These are phyloP conservation scores for Agrochola lota DNA, from an alignment of 2,888 invertebrate species.

Conservation along the genomic window DNA sequence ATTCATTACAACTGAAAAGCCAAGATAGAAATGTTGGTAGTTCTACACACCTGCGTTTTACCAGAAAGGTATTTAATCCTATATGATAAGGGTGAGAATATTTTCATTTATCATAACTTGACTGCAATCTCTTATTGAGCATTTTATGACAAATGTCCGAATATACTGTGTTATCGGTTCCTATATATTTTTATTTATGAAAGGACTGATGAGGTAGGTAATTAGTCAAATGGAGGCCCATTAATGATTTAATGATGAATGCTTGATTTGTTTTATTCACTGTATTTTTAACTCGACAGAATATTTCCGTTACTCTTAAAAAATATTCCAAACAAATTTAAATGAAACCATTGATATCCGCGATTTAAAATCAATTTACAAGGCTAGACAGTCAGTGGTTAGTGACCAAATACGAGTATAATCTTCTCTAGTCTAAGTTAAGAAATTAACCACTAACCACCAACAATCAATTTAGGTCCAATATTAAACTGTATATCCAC, in stretches of 20 bases:
- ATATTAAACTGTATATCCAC: neutral
- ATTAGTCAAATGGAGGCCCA: neutral
- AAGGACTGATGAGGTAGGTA: neutral
- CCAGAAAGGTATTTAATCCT: conserved; percentile 33
- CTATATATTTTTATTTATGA: conserved; percentile 14
- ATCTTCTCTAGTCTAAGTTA: neutral
- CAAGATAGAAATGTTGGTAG: conserved; percentile 26
- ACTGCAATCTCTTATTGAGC: conserved; percentile 26
- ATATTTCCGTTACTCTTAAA: neutral
- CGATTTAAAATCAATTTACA: neutral
- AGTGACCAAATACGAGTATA: neutral
- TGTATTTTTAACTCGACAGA: neutral
- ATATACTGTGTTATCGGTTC: neutral
- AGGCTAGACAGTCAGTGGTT: neutral
- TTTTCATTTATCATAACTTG: conserved; percentile 47
- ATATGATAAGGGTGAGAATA: conserved; percentile 43
- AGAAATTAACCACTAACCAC: neutral
- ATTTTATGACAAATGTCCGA: conserved; percentile 26
- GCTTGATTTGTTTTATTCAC: neutral
- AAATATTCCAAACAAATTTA: neutral
- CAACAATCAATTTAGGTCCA: neutral
- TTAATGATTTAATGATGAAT: neutral
- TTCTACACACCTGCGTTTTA: conserved; percentile 40
- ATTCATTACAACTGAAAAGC: conserved; percentile 36
- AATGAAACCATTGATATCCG: neutral